Conservation (phyloP, 2,113 vertebrate genomes). For the Nyctibius bracteatus region DNA sequence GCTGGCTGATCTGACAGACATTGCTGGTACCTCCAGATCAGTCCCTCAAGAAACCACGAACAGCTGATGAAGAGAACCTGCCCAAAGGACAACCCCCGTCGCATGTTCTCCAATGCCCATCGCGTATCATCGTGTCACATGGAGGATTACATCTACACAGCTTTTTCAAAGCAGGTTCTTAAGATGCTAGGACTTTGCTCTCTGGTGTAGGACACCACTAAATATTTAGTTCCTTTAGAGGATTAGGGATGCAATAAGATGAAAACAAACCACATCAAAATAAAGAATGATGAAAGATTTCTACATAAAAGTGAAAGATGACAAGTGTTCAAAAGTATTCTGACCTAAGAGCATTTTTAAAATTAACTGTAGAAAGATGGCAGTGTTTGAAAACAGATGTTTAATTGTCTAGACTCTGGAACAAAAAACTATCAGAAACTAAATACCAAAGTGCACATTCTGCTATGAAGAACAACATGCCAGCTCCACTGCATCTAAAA, state of each 20-base stretch:
- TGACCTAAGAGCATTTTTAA: neutral
- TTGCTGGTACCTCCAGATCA: neutral
- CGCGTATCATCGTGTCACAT: accelerated
- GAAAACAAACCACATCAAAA: neutral
- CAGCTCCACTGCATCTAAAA: neutral
- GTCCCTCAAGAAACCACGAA: neutral
- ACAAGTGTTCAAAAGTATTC: neutral
- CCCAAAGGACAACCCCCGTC: accelerated
- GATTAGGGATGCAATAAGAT: neutral
- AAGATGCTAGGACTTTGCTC: neutral
- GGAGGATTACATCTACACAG: neutral
- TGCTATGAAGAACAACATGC: neutral
- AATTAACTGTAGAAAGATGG: neutral
- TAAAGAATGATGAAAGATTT: neutral
- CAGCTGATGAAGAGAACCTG: neutral
- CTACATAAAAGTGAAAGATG: neutral
- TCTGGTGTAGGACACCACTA: neutral
- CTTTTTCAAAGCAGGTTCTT: neutral
- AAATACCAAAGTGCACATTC: neutral
- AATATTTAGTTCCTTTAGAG: neutral
- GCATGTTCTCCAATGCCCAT: neutral
- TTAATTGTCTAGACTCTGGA: neutral
- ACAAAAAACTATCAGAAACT: neutral
- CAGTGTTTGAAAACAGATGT: neutral
- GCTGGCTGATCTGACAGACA: neutral